Base-by-base conservation (phyloP, 2,797 vertebrate species). In the Cichlasoma orientale region DNA sequence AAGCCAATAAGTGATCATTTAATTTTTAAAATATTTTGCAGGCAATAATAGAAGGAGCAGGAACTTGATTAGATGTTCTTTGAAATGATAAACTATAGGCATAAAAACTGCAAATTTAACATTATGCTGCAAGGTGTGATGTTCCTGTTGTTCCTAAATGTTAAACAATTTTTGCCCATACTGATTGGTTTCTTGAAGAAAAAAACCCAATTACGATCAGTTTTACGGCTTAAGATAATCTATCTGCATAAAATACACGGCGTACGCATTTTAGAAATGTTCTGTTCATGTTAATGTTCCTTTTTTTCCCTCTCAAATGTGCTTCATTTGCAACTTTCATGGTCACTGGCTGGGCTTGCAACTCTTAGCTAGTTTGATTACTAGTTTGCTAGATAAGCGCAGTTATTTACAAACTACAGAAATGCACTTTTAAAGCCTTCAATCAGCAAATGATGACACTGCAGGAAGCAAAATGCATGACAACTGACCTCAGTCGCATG, bases 381-480 rank as follows among this genome's bases (percentile, higher is more conserved):
- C 27, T 76, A 63, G 72, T 81, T 87, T 86, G 56, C 77, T 78
- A 71, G 59, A 84, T 69, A 72, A 77, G 63, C 12, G 56, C 75
- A 79, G 41, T 80, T 13, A 78, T 78, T 85, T 50, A 77, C 13
- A 88, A 90, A 89, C 81, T 36, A 69, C 74, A 77, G 68, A 83
- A 82, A 79, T 78, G 81, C 75, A 72, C 33, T 78, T 88, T 82
- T 57, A 68, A 72, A 82, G 31, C 69, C 61, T 81, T 78, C 74
- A 84, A 79, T 89, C 83, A 84, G 73, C 61, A 91, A 79, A 79
- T 78, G 69, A 82, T 82, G 77, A 88, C 63, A 47, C 47, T 31
- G 82, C 82, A 82, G 18, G n/a, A 86, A 63, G 25, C 0, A 71
- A 74, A 84, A 82, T 56, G 55, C 77, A 55, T 13, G 36, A 75